Evolutionary conservation across 1,140 invertebrate genomes (phyloP).

Genomic region (Telenomus remus): DNA sequence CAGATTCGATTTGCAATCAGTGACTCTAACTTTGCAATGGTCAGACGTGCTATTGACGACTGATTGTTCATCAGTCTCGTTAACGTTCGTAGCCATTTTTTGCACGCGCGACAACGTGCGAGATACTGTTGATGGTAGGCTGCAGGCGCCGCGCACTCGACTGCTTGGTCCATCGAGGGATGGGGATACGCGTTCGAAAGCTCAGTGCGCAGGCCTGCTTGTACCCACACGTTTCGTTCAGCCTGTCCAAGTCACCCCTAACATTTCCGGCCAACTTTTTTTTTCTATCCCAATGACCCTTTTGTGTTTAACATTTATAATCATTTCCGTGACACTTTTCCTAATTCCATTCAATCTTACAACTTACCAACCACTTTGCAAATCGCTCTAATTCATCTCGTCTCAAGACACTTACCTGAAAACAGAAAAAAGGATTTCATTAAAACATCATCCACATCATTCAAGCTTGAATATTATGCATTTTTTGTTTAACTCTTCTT

Average conservation of each 20-base stretch:
- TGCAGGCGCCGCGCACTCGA: constrained; percentile 55
- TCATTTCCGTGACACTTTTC: no score
- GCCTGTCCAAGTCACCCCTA: constrained; percentile 20
- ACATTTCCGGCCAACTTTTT: neutral
- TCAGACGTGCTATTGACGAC: constrained; percentile 11
- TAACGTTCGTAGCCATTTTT: constrained; percentile 50
- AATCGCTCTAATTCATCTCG: no score
- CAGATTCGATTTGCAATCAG: no score
- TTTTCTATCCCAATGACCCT: neutral
- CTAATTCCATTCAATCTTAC: no score
- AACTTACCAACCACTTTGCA: no score
- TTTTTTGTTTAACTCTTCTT: no score
- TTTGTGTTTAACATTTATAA: neutral
- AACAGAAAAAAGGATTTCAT: no score
- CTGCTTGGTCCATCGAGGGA: constrained; percentile 68
- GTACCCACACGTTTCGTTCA: constrained; percentile 58
- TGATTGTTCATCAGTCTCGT: neutral
- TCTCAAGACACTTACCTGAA: no score
- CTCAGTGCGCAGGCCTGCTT: constrained; percentile 61
- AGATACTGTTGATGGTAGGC: constrained; percentile 57
- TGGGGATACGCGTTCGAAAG: constrained; percentile 54
- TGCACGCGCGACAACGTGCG: constrained; percentile 57
- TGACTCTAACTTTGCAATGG: constrained; percentile 52
- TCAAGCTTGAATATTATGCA: no score
- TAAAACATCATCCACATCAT: no score